These are phyloP conservation scores for Paradoxurus hermaphroditus DNA, from an alignment of 2,113 vertebrate genomes.

Conservation along the genomic window DNA sequence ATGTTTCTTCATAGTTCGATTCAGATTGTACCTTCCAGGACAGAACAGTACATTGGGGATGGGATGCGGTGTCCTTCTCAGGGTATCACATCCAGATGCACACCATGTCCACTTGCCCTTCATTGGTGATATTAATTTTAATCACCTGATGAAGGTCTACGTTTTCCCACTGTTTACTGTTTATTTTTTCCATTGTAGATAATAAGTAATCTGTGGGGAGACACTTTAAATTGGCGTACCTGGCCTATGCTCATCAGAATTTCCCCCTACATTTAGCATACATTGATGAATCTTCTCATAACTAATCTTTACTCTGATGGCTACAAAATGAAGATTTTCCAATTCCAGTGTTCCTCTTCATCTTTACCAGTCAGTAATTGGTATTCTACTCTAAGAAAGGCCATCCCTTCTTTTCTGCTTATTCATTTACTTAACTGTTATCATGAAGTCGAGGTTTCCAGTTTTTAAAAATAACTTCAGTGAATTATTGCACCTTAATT, in stretches of 20 bases:
- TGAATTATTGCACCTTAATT: not conserved
- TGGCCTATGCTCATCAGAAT: not conserved
- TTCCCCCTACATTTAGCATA: not conserved
- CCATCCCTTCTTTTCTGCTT: not conserved
- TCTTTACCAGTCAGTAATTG: not conserved
- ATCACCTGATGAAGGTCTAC: not conserved
- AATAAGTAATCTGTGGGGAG: not conserved
- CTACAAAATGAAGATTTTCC: not conserved
- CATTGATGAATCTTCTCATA: not conserved
- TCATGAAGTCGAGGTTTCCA: not conserved
- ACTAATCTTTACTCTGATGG: not conserved
- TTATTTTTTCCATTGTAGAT: not conserved
- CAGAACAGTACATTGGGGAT: not conserved
- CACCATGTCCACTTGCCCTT: not conserved
- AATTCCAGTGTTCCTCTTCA: not conserved
- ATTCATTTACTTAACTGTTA: not conserved
- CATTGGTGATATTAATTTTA: not conserved
- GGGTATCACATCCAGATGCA: not conserved
- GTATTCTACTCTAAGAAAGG: not conserved
- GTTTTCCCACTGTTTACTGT: not conserved
- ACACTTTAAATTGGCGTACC: not conserved
- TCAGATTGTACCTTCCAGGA: not conserved
- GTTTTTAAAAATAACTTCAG: not conserved
- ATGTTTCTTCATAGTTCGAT: not conserved
- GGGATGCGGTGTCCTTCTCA: not conserved